Percentiles rank a stretch among this genome's conserved stretches.
phyloP scores from a whole-genome alignment of 2,888 invertebrate genomes.

The Lasioglossum zephyrum region DNA sequence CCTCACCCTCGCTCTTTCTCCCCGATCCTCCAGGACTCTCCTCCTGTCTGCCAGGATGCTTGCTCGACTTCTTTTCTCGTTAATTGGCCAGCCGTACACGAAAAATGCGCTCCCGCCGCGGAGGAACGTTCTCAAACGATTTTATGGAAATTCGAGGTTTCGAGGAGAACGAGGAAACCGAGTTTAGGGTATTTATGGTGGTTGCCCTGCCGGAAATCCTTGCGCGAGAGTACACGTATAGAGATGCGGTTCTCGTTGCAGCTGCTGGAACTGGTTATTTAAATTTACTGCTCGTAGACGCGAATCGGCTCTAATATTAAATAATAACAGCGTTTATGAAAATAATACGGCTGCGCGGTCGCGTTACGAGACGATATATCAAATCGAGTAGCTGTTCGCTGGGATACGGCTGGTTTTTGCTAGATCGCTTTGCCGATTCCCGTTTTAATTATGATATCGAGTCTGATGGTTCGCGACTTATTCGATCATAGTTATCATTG shows the following conservation, averaged over 20 bases:
- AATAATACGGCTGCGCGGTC: not conserved
- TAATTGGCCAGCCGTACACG: conserved; percentile 33
- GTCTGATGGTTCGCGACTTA: not conserved
- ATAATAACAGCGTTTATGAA: conserved; percentile 1
- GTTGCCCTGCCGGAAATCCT: not conserved
- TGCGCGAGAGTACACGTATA: not conserved
- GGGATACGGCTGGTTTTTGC: not conserved
- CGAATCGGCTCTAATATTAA: not conserved
- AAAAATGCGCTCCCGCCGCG: conserved; percentile 16
- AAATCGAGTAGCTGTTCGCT: not conserved
- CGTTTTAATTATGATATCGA: not conserved
- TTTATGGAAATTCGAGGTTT: not conserved
- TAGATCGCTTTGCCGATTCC: not conserved
- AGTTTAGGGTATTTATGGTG: not conserved
- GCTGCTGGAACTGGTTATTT: conserved; percentile 3
- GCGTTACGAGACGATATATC: not conserved
- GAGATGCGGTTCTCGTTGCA: not conserved
- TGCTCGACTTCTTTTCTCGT: conserved; percentile 49
- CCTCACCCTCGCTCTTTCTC: too few species aligned
- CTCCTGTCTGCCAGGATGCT: not conserved
- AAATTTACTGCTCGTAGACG: not conserved
- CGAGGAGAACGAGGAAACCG: not conserved
- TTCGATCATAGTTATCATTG: not conserved
- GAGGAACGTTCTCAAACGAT: not conserved
- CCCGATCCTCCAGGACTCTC: not conserved